Percentiles rank a stretch among this genome's conserved stretches.
Conservation (phyloP, 2,113 vertebrate species). For the Chamaea fasciata region DNA sequence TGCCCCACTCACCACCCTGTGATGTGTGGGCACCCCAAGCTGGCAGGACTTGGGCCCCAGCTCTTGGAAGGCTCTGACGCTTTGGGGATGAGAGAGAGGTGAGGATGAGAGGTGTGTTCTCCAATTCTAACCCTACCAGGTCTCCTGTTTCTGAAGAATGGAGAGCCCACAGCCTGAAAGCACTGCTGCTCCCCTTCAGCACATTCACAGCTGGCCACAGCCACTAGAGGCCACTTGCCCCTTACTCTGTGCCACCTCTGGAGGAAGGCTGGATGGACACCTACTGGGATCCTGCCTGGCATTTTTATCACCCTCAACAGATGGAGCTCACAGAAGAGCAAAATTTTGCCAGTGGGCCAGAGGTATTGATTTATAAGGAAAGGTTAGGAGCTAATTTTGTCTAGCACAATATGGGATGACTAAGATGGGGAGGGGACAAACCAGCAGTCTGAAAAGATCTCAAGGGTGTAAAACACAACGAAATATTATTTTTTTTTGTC, state of each 20-base stretch:
- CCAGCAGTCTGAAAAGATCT: conserved; percentile 48
- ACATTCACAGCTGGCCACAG: neutral
- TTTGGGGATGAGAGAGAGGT: neutral
- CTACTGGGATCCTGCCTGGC: neutral
- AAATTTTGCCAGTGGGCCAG: conserved; percentile 14
- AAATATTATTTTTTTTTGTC: neutral
- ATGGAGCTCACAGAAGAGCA: neutral
- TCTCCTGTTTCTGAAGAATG: neutral
- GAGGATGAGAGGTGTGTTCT: neutral
- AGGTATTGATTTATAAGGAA: conserved; percentile 39
- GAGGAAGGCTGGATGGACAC: neutral
- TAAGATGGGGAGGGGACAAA: conserved; percentile 53
- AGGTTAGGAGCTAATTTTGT: conserved; percentile 53
- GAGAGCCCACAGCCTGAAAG: neutral
- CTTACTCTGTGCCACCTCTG: neutral
- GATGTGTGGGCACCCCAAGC: fast-evolving
- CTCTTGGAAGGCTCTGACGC: fast-evolving
- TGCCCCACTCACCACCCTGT: neutral
- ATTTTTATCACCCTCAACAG: neutral
- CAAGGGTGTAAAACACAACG: neutral
- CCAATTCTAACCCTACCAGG: fast-evolving
- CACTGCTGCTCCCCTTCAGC: neutral
- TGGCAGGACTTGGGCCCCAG: fast-evolving
- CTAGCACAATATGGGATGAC: conserved; percentile 36
- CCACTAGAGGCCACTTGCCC: conserved; percentile 51